Evolutionary conservation across 2,888 invertebrate species (phyloP), one percentile per base, ranked within the genome.

Genomic region (Torymus aiolomorphi): DNA sequence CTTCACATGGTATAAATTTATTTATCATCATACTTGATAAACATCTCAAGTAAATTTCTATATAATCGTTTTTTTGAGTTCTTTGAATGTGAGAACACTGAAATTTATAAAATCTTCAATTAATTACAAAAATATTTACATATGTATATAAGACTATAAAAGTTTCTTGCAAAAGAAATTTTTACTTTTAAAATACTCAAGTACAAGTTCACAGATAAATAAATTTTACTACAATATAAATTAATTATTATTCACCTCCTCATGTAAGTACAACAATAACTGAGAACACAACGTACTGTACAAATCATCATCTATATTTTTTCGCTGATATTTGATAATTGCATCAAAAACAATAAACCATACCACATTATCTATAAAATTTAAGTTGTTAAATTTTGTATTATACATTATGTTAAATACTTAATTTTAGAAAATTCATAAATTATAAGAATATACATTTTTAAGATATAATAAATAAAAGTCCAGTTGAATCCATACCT

Each of bases 31-130:
- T 80, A 63, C 87, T 82, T 0, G 80, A 76, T 2, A 87, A 54
- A 4, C 84, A 82, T 49, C 87, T 84, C 0, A 89, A 81, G 80
- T 87, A 87, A 49, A 84, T 78, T 62, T 83, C 67, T 14, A 86
- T 78, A 56, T 85, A 80, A 1, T 67, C 51, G 51, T 80, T 69
- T 57, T 78, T 66, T 61, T 67, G 59, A 12, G 18, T 5, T 42
- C 12, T 61, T 11, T 42, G 3, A 18, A 59, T 0, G 1, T 61
- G 16, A 14, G 78, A 78, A 51, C 78, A 83, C 86, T 86, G 54
- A 83, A 82, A 75, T 65, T 10, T 18, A 51, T 42, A 61, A 31
- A 71, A 61, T 51, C 13, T 4, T n/a, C 13, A n/a, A n/a, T n/a
- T n/a, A 67, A 72, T 24, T 62, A 24, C 56, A 65, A 12, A 69